Evolutionary conservation across 2,888 invertebrate genomes (phyloP), one percentile per base, ranked within the genome.

Genomic region (Cheilosia grossa): DNA sequence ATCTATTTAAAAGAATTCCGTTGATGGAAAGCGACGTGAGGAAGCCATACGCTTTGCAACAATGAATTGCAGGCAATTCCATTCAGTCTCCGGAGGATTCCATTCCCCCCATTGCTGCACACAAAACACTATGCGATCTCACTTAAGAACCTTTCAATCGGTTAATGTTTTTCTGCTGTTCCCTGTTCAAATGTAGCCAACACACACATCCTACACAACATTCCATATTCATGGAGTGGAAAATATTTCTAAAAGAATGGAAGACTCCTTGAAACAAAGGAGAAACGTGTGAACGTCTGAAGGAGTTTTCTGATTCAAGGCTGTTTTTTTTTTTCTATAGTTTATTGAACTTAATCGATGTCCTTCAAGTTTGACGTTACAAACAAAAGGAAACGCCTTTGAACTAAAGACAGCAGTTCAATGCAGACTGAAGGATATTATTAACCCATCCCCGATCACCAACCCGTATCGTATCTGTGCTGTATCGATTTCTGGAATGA

Each of bases 71-170:
- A 67, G 82, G 78, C 82, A 82, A 72, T 82, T 72, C 44, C 42
- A 27, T 51, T 13, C 51, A 79, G 44, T 53, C 24, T 42, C 42
- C 13, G 30, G 44, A 47, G 81, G 64, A 64, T 81, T 81, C 69
- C 42, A 44, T 15, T 21, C 51, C 13, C 13, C 49, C 10, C 59
- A 10, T 42, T 64, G 58, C 80, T 47, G 17, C 9, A 17, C 70
- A 37, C 10, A 15, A 21, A 59, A 72, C 82, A 78, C 72, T 77
- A 37, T 37, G 54, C 66, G 61, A 77, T 77, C 82, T 82, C 72
- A 82, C 82, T 82, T 78, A 72, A 72, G 82, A 33, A 78, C 59
- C 77, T 78, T 82, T 82, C 78, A 82, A 82, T 82, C 82, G 82
- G 70, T 78, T 78, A 78, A 77, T 82, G 82, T 77, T 82, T 77